These are phyloP conservation scores for Sitobion miscanthi DNA, from an alignment of 1,140 invertebrate species.

Conservation along the genomic window DNA sequence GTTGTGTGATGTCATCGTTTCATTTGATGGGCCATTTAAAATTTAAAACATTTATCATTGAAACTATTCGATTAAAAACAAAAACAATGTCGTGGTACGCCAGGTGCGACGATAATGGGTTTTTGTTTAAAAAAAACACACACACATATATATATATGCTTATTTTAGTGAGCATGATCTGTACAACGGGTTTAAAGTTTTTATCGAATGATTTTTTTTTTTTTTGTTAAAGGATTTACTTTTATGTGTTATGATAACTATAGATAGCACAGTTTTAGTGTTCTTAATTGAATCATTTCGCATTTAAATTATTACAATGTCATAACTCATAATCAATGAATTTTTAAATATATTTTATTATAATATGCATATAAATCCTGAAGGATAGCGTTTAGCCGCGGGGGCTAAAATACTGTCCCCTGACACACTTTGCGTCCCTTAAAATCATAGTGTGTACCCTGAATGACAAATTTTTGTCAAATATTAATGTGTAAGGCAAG, in stretches of 20 bases:
- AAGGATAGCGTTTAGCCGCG: too few relatives aligned
- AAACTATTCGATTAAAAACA: conserved; percentile 23
- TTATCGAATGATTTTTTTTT: background rate
- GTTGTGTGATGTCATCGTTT: background rate
- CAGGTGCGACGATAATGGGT: conserved; percentile 36
- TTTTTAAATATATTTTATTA: too few relatives aligned
- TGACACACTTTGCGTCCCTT: too few relatives aligned
- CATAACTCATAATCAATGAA: background rate
- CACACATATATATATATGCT: background rate
- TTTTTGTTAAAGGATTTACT: background rate
- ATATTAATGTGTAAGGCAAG: too few relatives aligned
- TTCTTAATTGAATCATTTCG: background rate
- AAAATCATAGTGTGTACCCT: too few relatives aligned
- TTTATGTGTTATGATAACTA: background rate
- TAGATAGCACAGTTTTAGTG: background rate
- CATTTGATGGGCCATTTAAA: background rate
- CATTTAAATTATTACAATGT: background rate
- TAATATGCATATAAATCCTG: too few relatives aligned
- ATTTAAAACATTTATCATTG: conserved; percentile 22
- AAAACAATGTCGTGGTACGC: background rate
- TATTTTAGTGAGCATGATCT: background rate
- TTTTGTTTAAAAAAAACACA: background rate
- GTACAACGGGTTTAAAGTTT: background rate
- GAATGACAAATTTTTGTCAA: too few relatives aligned
- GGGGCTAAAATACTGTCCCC: too few relatives aligned